Evolutionary conservation across 1,140 invertebrate genomes (phyloP), one percentile per base, ranked within the genome.

Genomic region (Probaryconus sp.): DNA sequence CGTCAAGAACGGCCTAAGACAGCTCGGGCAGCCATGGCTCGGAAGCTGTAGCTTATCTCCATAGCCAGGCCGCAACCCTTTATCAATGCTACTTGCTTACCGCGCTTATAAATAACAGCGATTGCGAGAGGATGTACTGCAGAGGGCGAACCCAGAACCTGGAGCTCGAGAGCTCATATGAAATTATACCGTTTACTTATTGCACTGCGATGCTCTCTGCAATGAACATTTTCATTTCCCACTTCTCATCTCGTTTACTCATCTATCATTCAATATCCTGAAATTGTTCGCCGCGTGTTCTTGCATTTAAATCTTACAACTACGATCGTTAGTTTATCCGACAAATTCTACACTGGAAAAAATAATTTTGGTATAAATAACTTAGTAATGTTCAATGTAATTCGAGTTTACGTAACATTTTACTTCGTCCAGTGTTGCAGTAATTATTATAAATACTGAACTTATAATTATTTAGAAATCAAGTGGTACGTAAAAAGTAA

Each of bases 81-180:
- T 85, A 83, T 88, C 85, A 88, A 85, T 82, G 83, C 82, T 85
- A 80, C 78, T 77, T 79, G 78, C 77, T 78, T 68, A 76, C 77
- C 81, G 42, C 76, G 73, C 67, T 85, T 84, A 83, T 87, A 85
- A 85, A 84, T 87, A 86, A 87, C 84, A 74, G 76, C 78, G 78
- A 84, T 81, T 77, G 70, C 76, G 64, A 65, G 76, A 80, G 73
- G 26, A 76, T 72, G 76, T 78, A 74, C 68, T 35, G 47, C 56
- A 33, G 18, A 6, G 40, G 48, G 33, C 18, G 31, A 33, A 5
- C 30, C 28, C 68, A 11, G 33, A 45, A 55, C 21, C 42, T 30
- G 37, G 30, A 31, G 45, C 37, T 67, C 70, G 64, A 78, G 47
- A 69, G 70, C 50, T 72, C 60, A 51, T 71, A 71, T 18, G 45